These are phyloP conservation scores for Microtus oregoni DNA, from an alignment of 2,113 vertebrate genomes.

Conservation along the genomic window DNA sequence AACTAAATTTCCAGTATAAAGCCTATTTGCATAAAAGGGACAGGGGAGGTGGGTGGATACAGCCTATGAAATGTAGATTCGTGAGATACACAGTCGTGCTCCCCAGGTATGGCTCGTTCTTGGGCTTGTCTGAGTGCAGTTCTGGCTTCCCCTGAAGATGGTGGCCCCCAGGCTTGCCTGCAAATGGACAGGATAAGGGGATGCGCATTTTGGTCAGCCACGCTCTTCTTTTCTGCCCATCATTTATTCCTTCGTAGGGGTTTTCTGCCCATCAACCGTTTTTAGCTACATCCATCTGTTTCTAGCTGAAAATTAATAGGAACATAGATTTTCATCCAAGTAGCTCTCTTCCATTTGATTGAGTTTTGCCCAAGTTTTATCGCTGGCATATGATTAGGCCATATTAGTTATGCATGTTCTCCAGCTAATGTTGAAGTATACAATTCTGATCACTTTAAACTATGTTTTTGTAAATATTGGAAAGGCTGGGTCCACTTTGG, in stretches of 20 bases:
- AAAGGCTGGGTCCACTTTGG: slow-evolving; percentile 47
- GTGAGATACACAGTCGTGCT: not conserved
- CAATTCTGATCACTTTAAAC: slow-evolving; percentile 75
- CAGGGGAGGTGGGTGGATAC: not conserved
- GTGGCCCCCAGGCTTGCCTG: not conserved
- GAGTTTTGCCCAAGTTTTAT: slow-evolving; percentile 56
- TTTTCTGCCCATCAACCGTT: not conserved
- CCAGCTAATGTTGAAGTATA: slow-evolving; percentile 58
- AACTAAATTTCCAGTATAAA: slow-evolving; percentile 18
- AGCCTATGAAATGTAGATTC: not conserved
- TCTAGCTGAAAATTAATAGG: slow-evolving; percentile 27
- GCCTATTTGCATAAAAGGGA: not conserved
- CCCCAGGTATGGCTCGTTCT: not conserved
- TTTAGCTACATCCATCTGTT: not conserved
- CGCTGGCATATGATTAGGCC: slow-evolving; percentile 51
- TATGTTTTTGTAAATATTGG: slow-evolving; percentile 82
- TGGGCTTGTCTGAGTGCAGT: not conserved
- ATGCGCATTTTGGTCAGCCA: not conserved
- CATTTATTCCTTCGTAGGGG: not conserved
- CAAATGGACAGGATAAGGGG: not conserved
- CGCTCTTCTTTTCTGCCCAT: slow-evolving; percentile 17
- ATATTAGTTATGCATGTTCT: slow-evolving; percentile 49
- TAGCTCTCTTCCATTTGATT: slow-evolving; percentile 33
- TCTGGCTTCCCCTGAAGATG: not conserved
- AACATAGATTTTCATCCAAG: slow-evolving; percentile 36